A percentile compares a stretch with the other conserved stretches of the same genome.
Conservation (phyloP, 2,113 vertebrate species). For the Ramphastos sulfuratus region DNA sequence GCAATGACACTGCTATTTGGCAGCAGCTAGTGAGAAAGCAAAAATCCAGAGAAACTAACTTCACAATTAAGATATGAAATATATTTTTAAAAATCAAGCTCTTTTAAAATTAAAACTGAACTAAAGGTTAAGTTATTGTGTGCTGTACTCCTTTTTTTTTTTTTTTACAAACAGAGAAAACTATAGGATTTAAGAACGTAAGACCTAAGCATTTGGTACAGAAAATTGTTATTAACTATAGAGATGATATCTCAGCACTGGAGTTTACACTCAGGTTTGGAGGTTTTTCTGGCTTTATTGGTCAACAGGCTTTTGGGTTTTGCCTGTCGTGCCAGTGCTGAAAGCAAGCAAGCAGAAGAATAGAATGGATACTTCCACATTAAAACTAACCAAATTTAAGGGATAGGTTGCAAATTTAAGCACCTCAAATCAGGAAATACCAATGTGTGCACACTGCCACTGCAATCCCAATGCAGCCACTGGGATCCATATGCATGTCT, state of each 20-base stretch:
- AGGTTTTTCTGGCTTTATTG: not conserved
- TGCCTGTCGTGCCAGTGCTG: not conserved
- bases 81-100: not conserved
- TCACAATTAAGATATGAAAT: not conserved
- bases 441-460: not conserved
- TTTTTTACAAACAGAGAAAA: slow-evolving; percentile 18
- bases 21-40: not conserved
- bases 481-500: not conserved
- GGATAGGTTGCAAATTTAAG: not conserved
- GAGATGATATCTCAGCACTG: not conserved
- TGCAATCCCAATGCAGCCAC: not conserved
- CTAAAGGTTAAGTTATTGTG: not conserved
- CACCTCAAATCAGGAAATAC: not conserved
- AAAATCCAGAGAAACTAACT: not conserved
- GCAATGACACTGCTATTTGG: not conserved
- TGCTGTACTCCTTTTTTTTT: not conserved
- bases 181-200: not conserved
- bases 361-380: not conserved
- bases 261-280: not conserved
- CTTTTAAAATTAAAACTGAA: not conserved
- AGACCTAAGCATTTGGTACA: not conserved
- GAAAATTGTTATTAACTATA: not conserved
- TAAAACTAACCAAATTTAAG: not conserved
- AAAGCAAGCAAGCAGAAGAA: not conserved
- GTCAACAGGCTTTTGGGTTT: not conserved